Base-by-base conservation (phyloP, 2,888 invertebrate species). In the Cyaniris semiargus region DNA sequence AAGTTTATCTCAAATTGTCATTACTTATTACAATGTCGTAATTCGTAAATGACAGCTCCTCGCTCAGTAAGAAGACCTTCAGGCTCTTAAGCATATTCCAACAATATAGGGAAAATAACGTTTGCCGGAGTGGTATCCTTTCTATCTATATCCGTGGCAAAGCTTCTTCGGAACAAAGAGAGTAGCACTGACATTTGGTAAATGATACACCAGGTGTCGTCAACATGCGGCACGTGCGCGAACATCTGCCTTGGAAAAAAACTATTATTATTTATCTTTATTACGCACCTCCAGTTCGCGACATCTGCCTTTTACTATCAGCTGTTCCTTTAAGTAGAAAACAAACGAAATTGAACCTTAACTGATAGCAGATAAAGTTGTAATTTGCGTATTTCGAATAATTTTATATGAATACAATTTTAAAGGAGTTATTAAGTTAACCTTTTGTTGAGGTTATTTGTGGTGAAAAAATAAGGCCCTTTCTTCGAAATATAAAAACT, bases 201-300 rank as follows among this genome's bases (percentile, higher is more conserved):
- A 82, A 83, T 80, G 82, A 83, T 82, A 83, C 81, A 79, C 93
- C 93, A 93, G 93, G 90, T 93, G 92, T 70, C 48, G 48, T 13
- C 83, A 31, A 88, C 84, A 86, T 83, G 77, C 79, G 89, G 91
- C 92, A 90, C 92, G 93, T 91, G 91, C 90, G 83, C 76, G 84
- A 85, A 88, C 93, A 93, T 91, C 93, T 93, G 93, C 88, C 82
- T 83, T 80, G 82, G 82, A 84, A 88, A 90, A 89, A 83, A 85
- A 83, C 83, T 83, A 80, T 85, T 82, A 84, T 86, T 87, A 88
- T 87, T 87, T 88, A 89, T 87, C 86, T 89, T 88, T 87, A 86
- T 85, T 86, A 84, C 86, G 84, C 86, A 86, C 87, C 84, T 86
- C 84, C 83, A 76, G 84, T 31, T 15, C 66, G 66, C 66, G 89